Evolutionary conservation across 2,888 invertebrate genomes (phyloP), one percentile per base, ranked within the genome.

Genomic region (Phengaris alcon): DNA sequence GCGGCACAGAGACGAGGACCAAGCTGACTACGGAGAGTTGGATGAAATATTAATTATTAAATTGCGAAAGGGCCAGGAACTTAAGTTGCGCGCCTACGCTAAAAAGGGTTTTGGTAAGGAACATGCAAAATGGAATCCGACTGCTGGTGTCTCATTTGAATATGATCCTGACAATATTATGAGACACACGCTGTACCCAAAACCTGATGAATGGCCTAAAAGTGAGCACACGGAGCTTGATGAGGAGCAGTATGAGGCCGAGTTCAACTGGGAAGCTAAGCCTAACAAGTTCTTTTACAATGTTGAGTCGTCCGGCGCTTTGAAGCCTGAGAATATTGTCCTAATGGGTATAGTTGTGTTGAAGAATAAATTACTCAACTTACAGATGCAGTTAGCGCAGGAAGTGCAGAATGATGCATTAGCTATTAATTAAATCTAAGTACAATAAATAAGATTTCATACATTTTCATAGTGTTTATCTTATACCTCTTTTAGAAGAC

Each of bases 91-190:
- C 82, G 99, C 99, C 0, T 99, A 98, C 93, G 99, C 99, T 0
- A 98, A 99, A 84, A 99, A 99, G 93, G 95, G 95, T 9, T 98
- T 98, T 93, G 98, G 99, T 0, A 99, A 99, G 86, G 99, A 99
- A 87, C 99, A 99, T 93, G 99, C 99, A 0, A 99, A 99, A 89
- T 99, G 99, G 99, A 99, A 99, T 93, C 99, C 99, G 4, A 99
- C 99, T 0, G 98, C 98, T 74, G 99, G 99, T 68, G 99, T 99
- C 1, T 97, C 97, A 74, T 99, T 99, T 90, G 99, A 99, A 89
- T 99, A 99, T 91, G 99, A 99, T 91, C 99, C 99, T 0, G 99
- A 99, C 86, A 99, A 99, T 93, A 94, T 97, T 0, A 97, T 99
- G 95, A 94, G 98, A 64, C 99, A 99, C 85, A 99, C 99, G 3